Conservation (phyloP, 2,888 invertebrate genomes). For the Parthenolecanium corni region DNA sequence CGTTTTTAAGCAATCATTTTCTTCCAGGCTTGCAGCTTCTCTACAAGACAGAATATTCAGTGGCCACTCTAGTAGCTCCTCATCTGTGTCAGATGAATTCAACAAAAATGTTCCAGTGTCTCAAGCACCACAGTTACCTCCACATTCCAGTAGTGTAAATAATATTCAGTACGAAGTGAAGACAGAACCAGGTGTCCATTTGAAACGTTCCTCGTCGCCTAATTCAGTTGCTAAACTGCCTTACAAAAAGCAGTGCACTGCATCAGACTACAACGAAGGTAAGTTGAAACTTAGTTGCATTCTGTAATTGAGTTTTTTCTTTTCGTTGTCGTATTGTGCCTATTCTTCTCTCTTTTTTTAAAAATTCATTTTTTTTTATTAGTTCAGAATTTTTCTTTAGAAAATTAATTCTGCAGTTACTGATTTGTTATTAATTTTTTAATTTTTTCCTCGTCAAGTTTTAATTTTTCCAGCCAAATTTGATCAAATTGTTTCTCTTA, state of each 20-base stretch:
- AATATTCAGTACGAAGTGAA: conserved; percentile 4
- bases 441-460: too few species aligned
- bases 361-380: background rate
- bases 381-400: too few species aligned
- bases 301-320: conserved; percentile 9
- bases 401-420: too few species aligned
- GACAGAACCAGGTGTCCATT: conserved; percentile 16
- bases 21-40: conserved; percentile 58
- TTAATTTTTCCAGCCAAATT: too few species aligned
- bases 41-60: conserved; percentile 65
- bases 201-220: conserved; percentile 15
- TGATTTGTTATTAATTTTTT: too few species aligned
- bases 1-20: background rate
- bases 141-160: conserved; percentile 1
- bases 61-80: conserved; percentile 37
- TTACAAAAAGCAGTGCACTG: conserved; percentile 19
- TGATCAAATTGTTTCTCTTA: too few species aligned
- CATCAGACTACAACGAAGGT: conserved; percentile 20
- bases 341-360: background rate
- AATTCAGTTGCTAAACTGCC: conserved; percentile 7
- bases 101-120: conserved; percentile 35
- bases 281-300: background rate
- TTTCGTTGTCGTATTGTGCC: conserved; percentile 17
- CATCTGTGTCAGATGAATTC: conserved; percentile 29
- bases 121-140: conserved; percentile 30